Base-by-base conservation (phyloP, 2,797 vertebrate species). In the Cetoscarus ocellatus region DNA sequence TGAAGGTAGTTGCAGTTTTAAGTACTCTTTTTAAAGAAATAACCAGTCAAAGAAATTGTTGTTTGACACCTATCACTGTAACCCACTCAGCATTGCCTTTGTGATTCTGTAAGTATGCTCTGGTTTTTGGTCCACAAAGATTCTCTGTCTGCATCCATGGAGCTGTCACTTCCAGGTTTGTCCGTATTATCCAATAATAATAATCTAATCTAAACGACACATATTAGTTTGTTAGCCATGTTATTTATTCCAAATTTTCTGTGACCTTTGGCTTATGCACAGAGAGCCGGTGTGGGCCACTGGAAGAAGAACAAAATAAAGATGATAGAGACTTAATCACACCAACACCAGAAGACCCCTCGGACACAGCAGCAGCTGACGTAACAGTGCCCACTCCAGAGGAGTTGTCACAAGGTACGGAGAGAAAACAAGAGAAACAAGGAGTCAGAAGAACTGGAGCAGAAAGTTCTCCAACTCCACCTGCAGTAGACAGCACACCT, bases 101-200 rank as follows among this genome's bases (percentile, higher is more conserved):
- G 7, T 42, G 18, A n/a, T 56, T 44, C 3, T 45, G 17, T 38
- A 12, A 15, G 10, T 55, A 11, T 53, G 6, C 13, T 53, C 10
- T 61, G 3, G 7, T 66, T 48, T 61, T 47, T 79, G 83, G 14
- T 3, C 11, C 19, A 3, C 1, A 1, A 0, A 3, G 7, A 8
- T 8, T 6, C 0, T 17, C 39, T 14, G 49, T 0, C 55, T 17
- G 1, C 5, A 12, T 0, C 6, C 38, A 36, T 0, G 0, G 40
- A 45, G 6, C 11, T 8, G 35, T 6, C 9, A 59, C 8, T 7
- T 15, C 5, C 8, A 44, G 75, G 82, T 84, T 39, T 49, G 27
- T 27, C 27, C 27, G 2, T 2, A 27, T 27, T 27, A 4, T 27
- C 27, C 27, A 27, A 27, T 27, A 27, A 2, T 27, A 27, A 27